Evolutionary conservation across 2,888 invertebrate genomes (phyloP).

Genomic region (Frankliniella intonsa): DNA sequence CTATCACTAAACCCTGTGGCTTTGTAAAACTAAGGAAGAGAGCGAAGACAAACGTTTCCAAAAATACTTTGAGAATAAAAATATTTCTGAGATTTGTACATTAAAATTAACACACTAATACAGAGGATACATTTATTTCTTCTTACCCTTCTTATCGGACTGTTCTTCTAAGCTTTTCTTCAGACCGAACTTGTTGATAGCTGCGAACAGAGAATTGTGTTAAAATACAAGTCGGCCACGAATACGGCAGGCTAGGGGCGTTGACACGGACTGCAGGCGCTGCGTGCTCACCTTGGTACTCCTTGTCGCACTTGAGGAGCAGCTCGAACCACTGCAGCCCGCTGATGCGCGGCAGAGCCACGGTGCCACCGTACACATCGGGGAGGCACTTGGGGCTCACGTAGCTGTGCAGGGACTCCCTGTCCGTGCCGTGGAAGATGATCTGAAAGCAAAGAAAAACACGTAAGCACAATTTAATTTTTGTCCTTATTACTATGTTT

Average conservation of each 20-base stretch:
- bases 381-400: constrained; percentile 59
- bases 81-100: not conserved
- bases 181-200: not conserved
- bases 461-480: constrained; percentile 27
- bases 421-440: constrained; percentile 68
- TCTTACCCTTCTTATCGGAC: not conserved
- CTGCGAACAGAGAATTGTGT: not conserved
- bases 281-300: constrained; percentile 58
- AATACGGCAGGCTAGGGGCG: not conserved
- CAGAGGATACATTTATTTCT: not conserved
- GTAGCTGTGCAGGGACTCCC: constrained; percentile 55
- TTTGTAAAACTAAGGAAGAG: not conserved
- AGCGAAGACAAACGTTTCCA: not conserved
- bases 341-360: constrained; percentile 58
- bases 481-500: constrained; percentile 7
- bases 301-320: constrained; percentile 60
- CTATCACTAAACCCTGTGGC: constrained; percentile 18
- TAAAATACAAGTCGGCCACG: not conserved
- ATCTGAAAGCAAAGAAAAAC: constrained; percentile 48
- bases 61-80: not conserved
- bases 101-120: not conserved
- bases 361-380: constrained; percentile 60
- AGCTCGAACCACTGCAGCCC: constrained; percentile 64
- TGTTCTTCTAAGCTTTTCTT: not conserved
- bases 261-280: not conserved